These are phyloP conservation scores for Drosophila mettleri DNA, from an alignment of 2,888 invertebrate species.

Conservation along the genomic window DNA sequence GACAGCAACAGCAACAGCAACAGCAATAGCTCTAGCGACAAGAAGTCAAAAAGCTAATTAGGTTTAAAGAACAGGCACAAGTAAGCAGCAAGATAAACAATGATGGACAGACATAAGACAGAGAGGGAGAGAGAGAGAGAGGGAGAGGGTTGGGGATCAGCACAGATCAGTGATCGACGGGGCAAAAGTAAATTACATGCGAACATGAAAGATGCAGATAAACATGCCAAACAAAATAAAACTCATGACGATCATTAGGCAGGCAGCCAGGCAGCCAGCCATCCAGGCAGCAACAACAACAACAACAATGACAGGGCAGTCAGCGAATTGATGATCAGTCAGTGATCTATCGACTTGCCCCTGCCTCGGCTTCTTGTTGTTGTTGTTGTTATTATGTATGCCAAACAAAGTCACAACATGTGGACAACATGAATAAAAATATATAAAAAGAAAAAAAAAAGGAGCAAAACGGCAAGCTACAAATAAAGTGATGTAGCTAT, in stretches of 20 bases:
- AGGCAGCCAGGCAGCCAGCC: constrained; percentile 1
- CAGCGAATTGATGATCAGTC: constrained; percentile 72
- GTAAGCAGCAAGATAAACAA: constrained; percentile 20
- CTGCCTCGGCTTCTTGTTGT: constrained; percentile 58
- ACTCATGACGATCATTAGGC: constrained; percentile 67
- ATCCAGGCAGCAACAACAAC: constrained; percentile 13
- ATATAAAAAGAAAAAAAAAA: not conserved
- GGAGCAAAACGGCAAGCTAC: constrained; percentile 32
- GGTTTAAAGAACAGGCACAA: constrained; percentile 52
- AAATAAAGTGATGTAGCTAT: constrained; percentile 58
- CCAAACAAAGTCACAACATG: constrained; percentile 83
- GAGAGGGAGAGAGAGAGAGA: not conserved
- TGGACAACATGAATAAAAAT: constrained; percentile 66
- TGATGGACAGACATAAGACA: constrained; percentile 1
- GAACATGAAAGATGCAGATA: constrained; percentile 79
- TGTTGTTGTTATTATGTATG: constrained; percentile 76
- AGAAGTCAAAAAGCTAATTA: constrained; percentile 74
- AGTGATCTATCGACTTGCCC: constrained; percentile 64
- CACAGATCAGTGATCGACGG: constrained; percentile 28
- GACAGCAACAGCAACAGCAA: constrained; percentile 38
- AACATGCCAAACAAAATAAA: constrained; percentile 77
- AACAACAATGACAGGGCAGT: constrained; percentile 45
- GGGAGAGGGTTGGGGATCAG: constrained; percentile 22
- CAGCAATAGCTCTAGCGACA: constrained; percentile 31
- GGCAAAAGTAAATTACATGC: constrained; percentile 75